These are phyloP conservation scores for Liparis tanakae DNA, from an alignment of 2,797 vertebrate genomes.

Conservation along the genomic window DNA sequence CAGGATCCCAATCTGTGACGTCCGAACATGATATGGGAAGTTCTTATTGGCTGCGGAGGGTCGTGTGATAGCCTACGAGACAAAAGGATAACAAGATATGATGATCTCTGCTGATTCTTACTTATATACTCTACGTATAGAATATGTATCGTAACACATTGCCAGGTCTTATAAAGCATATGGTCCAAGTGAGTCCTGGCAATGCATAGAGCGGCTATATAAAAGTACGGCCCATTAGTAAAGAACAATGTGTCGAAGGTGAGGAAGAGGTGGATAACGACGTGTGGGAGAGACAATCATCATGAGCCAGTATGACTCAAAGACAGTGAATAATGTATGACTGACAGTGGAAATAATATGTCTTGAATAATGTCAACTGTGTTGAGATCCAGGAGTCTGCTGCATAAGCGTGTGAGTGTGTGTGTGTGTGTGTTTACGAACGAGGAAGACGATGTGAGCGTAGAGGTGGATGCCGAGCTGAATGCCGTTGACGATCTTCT, in stretches of 20 bases:
- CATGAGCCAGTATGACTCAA: conserved; percentile 55
- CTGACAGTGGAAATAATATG: conserved; percentile 55
- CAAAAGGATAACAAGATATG: background rate
- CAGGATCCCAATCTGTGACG: conserved; percentile 91
- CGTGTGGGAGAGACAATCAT: conserved; percentile 68
- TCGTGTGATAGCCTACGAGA: conserved; percentile 88
- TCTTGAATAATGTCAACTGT: conserved; percentile 51
- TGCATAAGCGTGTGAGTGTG: conserved; percentile 6
- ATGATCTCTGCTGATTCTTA: background rate
- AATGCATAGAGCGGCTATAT: conserved; percentile 23
- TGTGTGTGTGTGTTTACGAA: conserved; percentile 66
- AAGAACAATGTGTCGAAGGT: conserved; percentile 60
- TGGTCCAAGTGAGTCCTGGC: conserved; percentile 12
- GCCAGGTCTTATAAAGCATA: background rate
- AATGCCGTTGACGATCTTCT: conserved; percentile 96
- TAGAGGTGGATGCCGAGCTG: conserved; percentile 94
- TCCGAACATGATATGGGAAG: conserved; percentile 94
- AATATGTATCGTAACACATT: background rate
- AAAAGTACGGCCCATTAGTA: conserved; percentile 46
- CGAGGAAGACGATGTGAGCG: conserved; percentile 91
- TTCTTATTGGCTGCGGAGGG: conserved; percentile 96
- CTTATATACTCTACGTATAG: background rate
- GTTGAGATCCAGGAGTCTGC: conserved; percentile 28
- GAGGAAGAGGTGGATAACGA: conserved; percentile 63
- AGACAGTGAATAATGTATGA: conserved; percentile 67